These are phyloP conservation scores for Andricus curvator DNA, from an alignment of 2,888 invertebrate species.

Conservation along the genomic window DNA sequence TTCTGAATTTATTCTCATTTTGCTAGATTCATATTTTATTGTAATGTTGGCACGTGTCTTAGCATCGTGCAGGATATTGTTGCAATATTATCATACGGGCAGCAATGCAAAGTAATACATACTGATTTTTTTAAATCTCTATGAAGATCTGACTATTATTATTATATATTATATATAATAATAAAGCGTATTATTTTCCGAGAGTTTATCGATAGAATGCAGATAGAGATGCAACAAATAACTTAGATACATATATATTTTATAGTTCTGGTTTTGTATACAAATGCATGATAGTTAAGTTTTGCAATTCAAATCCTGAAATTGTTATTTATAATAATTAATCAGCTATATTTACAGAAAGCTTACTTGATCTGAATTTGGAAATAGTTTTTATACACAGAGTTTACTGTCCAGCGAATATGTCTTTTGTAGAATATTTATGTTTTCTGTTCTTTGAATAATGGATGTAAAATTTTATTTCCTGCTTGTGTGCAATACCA, in stretches of 20 bases:
- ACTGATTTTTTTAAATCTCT: constrained; percentile 66
- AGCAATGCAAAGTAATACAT: constrained; percentile 59
- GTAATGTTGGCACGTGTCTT: constrained; percentile 65
- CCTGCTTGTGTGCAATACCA: neutral
- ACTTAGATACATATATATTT: constrained; percentile 30
- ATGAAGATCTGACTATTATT: constrained; percentile 69
- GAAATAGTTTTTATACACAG: neutral
- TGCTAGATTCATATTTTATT: constrained; percentile 66
- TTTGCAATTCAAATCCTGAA: too few relatives aligned
- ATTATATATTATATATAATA: constrained; percentile 37
- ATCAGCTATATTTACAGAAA: neutral
- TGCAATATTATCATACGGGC: constrained; percentile 69
- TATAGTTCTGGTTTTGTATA: constrained; percentile 33
- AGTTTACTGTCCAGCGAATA: neutral
- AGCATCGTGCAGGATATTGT: constrained; percentile 71
- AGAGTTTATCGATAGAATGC: constrained; percentile 30
- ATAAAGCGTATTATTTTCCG: constrained; percentile 36
- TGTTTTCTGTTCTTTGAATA: neutral
- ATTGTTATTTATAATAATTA: too few relatives aligned
- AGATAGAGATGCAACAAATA: constrained; percentile 6
- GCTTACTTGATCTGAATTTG: neutral
- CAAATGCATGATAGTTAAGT: neutral
- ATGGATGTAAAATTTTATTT: neutral
- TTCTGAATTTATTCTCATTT: constrained; percentile 59
- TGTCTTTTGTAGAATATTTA: neutral